Conservation (phyloP, 2,888 invertebrate species). For the Plagiodera versicolora region DNA sequence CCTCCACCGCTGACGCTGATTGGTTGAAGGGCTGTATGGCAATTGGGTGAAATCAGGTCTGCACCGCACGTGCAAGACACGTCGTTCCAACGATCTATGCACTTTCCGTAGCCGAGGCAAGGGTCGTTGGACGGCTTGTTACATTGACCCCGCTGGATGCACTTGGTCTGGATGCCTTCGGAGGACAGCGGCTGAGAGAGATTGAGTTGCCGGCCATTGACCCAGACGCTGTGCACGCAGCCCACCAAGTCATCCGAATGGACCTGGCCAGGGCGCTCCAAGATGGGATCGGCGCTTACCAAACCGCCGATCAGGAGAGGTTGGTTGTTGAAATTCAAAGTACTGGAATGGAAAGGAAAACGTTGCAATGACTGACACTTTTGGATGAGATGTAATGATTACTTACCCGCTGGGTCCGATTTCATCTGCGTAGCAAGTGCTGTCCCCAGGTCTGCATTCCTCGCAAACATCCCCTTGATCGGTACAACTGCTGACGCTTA, state of each 20-base stretch:
- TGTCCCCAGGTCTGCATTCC: conserved; percentile 83
- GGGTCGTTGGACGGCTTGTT: conserved; percentile 56
- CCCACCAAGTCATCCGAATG: conserved; percentile 92
- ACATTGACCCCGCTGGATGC: conserved; percentile 73
- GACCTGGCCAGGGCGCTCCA: conserved; percentile 88
- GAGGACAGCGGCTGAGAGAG: conserved; percentile 75
- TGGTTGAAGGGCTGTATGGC: conserved; percentile 75
- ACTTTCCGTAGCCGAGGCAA: conserved; percentile 69
- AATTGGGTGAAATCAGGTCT: conserved; percentile 75
- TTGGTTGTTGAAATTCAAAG: conserved; percentile 88
- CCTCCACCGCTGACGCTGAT: conserved; percentile 78
- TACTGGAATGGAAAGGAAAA: conserved; percentile 63
- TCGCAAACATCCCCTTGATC: conserved; percentile 86
- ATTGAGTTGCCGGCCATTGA: conserved; percentile 84
- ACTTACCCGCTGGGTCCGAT: conserved; percentile 87
- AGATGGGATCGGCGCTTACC: conserved; percentile 78
- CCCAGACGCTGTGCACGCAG: conserved; percentile 86
- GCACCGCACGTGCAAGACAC: conserved; percentile 73
- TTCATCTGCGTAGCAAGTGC: conserved; percentile 80
- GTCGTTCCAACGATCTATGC: conserved; percentile 83
- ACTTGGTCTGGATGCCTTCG: conserved; percentile 73
- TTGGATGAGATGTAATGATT: too few species aligned
- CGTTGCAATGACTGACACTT: too few species aligned
- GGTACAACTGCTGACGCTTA: conserved; percentile 78
- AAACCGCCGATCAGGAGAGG: conserved; percentile 85